Base-by-base conservation (phyloP, 1,140 invertebrate species). In the Zophobas atratus region DNA sequence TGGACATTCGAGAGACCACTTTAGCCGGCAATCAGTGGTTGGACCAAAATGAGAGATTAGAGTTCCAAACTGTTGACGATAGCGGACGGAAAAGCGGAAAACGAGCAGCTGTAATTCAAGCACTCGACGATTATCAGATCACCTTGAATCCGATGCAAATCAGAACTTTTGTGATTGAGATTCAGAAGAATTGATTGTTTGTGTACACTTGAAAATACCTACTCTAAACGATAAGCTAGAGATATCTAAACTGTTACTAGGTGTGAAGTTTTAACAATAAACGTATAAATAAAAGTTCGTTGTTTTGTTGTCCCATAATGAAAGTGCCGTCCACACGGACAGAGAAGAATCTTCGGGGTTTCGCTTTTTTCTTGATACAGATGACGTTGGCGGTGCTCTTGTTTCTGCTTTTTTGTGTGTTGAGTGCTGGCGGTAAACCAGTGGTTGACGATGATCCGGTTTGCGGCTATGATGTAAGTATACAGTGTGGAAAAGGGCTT, bases 81-180 rank as follows among this genome's bases (percentile, higher is more conserved):
- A 20, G 33, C 53, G 32, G 53, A 20, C 3, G 8, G 56, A 60
- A 60, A 6, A 60, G 38, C 35, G 56, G 20, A 1, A 60, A 60
- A 20, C 4, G 56, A n/a, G 56, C 56, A n/a, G 38, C 56, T 38
- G 0, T 60, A 8, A 20, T 60, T n/a, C 1, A n/a, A 39, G 56
- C 35, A 84, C 82, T 48, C 32, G 70, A 80, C 33, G 70, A 82
- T 20, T 75, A 80, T 43, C 70, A 76, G 38, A 77, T 85, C 36
- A 70, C 41, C 4, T 73, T 85, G 6, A 77, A 67, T 70, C 81
- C 84, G 36, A 84, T 83, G 79, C 80, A 85, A 76, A 85, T 84
- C 67, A 79, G 84, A 38, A 85, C 83, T 6, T 84, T 85, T 78
- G 56, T 82, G 76, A 77, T 84, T 34, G 77, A 82, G 20, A 78